Evolutionary conservation across 2,113 vertebrate species (phyloP).

Genomic region (Galbula dea): DNA sequence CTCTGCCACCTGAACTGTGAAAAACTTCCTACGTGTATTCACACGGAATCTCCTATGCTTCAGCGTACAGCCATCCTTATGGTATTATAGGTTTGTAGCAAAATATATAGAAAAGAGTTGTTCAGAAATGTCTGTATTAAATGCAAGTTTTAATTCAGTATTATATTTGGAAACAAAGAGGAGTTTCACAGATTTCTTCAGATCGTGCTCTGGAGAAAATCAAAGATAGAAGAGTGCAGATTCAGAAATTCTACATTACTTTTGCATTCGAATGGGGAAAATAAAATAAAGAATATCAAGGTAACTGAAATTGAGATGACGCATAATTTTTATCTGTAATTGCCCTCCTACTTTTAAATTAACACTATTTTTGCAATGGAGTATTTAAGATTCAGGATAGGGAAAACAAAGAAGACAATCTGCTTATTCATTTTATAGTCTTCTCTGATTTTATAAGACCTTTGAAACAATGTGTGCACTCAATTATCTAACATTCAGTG

Average conservation of each 20-base stretch:
- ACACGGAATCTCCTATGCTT: too few species aligned
- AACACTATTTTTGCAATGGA: not conserved
- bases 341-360: not conserved
- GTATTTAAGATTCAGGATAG: not conserved
- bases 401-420: not conserved
- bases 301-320: not conserved
- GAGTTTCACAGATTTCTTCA: not conserved
- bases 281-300: not conserved
- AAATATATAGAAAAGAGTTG: not conserved
- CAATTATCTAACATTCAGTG: not conserved
- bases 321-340: not conserved
- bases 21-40: too few species aligned
- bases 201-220: not conserved
- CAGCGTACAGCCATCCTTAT: too few species aligned
- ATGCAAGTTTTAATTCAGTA: not conserved
- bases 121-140: not conserved
- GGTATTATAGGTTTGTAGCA: not conserved
- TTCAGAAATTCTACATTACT: not conserved
- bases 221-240: not conserved
- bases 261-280: not conserved
- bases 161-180: not conserved
- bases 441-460: conserved; percentile 21
- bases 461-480: not conserved
- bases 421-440: not conserved
- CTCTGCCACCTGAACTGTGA: too few species aligned